Evolutionary conservation across 2,797 vertebrate genomes (phyloP), one percentile per base, ranked within the genome.

Genomic region (Melanotaenia boesemani): DNA sequence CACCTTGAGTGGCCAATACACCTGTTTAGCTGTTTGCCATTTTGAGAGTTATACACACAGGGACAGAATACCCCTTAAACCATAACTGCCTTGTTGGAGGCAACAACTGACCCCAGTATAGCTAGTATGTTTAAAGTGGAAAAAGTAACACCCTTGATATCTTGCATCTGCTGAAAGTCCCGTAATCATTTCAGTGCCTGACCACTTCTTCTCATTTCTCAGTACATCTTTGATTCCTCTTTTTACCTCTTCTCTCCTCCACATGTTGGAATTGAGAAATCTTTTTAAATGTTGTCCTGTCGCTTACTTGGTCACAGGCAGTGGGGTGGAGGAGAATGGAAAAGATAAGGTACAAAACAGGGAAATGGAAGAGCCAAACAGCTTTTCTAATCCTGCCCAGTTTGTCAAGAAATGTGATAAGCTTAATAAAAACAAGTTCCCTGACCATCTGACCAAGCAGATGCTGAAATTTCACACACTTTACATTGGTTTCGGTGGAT

Each of bases 181-280:
- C 22, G 18, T 11, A 44, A 16, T 5, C 50, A 24, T 54, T 54
- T 1, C 50, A 24, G 50, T 13, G 22, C 22, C 22, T 54, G n/a
- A 11, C 11, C 50, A 24, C 26, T 5, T 28, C 5, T n/a, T 28
- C 24, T 55, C 54, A 24, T 24, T 52, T 52, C 50, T 24, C n/a
- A 28, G 4, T 55, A 6, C 5, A 55, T 15, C 54, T 12, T 55
- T 28, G 15, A 60, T 60, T 28, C 48, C n/a, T 37, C 44, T 9
- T 13, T 54, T 26, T 26, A 11, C 20, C 28, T 26, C 44, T 18
- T 11, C 44, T 50, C 32, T 26, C 15, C 28, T 59, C 20, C 44
- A 28, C 44, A 20, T 60, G 44, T 37, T 24, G 24, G 24, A 69
- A 69, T 60, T 44, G 58, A 70, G 67, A 15, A 10, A n/a, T 70